Percentiles rank a stretch among this genome's conserved stretches.
These are phyloP conservation scores for Xestia sexstrigata DNA, from an alignment of 2,888 invertebrate species.

Conservation along the genomic window DNA sequence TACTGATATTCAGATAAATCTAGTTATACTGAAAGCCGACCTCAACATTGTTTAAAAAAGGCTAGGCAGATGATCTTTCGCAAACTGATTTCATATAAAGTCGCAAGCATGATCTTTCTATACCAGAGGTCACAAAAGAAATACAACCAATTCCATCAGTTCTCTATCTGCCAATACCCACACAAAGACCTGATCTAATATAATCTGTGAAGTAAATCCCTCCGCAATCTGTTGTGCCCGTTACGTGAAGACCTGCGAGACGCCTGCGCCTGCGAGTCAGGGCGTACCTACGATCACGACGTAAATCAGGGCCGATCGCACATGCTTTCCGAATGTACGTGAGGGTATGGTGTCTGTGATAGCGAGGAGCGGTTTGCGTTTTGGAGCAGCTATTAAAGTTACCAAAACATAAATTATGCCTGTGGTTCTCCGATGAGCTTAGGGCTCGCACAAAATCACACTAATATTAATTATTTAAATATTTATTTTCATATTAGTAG, in stretches of 20 bases:
- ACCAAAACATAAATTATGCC: neutral
- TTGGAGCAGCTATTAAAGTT: neutral
- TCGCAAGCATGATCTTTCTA: neutral
- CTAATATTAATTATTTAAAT: too few relatives aligned
- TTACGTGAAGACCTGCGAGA: conserved; percentile 28
- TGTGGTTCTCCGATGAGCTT: neutral
- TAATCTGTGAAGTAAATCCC: conserved; percentile 26
- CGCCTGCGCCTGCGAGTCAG: conserved; percentile 1
- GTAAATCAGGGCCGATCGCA: conserved; percentile 65
- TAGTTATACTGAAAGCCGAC: neutral
- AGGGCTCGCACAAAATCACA: neutral
- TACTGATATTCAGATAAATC: neutral
- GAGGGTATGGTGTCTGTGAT: conserved; percentile 20
- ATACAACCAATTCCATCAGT: neutral
- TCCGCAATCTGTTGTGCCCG: conserved; percentile 27
- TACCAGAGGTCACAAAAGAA: neutral
- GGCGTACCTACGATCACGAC: conserved; percentile 38
- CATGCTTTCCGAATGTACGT: conserved; percentile 49
- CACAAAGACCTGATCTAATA: conserved; percentile 20
- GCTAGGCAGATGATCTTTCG: neutral
- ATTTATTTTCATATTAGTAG: too few relatives aligned
- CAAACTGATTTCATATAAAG: neutral
- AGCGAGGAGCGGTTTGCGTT: conserved; percentile 26
- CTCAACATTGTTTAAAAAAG: neutral
- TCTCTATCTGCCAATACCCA: neutral